A percentile compares a stretch with the other conserved stretches of the same genome.
Conservation (phyloP, 2,888 invertebrate genomes). For the Scaptomyza caliginosa region DNA sequence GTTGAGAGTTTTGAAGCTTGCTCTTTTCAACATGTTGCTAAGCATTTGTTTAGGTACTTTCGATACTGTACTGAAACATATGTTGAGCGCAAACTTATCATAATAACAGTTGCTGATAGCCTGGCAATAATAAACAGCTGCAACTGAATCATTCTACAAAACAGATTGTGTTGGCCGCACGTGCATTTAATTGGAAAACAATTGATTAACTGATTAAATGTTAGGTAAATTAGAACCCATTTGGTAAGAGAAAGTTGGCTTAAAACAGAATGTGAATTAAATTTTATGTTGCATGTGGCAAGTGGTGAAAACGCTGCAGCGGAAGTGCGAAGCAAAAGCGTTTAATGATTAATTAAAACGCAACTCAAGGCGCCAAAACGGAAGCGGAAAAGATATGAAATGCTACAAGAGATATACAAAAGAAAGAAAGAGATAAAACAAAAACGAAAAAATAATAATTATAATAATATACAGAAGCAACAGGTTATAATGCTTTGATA, state of each 20-base stretch:
- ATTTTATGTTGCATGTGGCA: constrained; percentile 48
- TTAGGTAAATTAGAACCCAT: constrained; percentile 16
- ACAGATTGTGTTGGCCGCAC: constrained; percentile 19
- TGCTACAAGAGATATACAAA: constrained; percentile 2
- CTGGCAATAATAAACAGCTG: constrained; percentile 15
- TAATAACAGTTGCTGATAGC: constrained; percentile 16
- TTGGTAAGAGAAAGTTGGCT: constrained; percentile 26
- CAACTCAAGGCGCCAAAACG: constrained; percentile 24
- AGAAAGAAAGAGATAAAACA: constrained; percentile 6
- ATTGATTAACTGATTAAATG: not conserved
- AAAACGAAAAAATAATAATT: constrained; percentile 16
- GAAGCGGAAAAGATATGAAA: constrained; percentile 35
- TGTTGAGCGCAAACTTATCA: constrained; percentile 2
- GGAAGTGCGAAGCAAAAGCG: constrained; percentile 43
- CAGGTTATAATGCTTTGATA: constrained; percentile 40
- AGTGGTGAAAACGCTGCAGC: constrained; percentile 38
- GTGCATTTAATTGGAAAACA: constrained; percentile 11
- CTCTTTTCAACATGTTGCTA: not conserved
- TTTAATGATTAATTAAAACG: constrained; percentile 41
- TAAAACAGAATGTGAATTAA: constrained; percentile 35
- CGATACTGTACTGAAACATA: not conserved
- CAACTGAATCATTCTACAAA: constrained; percentile 1
- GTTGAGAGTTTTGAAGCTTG: not conserved
- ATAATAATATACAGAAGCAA: constrained; percentile 40
- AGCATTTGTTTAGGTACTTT: not conserved